Conservation (phyloP, 2,888 invertebrate genomes). For the Muscina levida region DNA sequence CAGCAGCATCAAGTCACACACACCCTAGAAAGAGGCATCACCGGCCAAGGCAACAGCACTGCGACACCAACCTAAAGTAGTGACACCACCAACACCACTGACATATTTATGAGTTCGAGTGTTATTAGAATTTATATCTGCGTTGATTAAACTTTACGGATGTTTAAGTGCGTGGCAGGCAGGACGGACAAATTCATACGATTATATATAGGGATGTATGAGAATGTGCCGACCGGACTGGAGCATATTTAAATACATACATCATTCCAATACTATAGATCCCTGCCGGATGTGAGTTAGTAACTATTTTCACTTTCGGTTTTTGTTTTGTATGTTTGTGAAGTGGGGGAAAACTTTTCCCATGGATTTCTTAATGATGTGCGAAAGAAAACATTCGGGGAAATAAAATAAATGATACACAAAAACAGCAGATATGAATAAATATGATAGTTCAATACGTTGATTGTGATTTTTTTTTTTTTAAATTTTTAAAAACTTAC, state of each 20-base stretch:
- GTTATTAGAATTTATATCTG: conserved; percentile 63
- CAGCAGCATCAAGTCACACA: neutral
- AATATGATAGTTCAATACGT: no score
- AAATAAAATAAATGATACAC: neutral
- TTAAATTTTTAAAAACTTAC: no score
- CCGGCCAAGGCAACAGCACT: neutral
- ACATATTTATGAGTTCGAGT: conserved; percentile 64
- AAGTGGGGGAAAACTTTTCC: conserved; percentile 53
- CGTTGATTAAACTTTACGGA: conserved; percentile 61
- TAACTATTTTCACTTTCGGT: conserved; percentile 22
- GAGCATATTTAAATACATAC: neutral
- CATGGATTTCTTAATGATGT: conserved; percentile 27
- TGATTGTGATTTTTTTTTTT: no score
- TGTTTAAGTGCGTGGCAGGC: conserved; percentile 31
- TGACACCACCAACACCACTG: conserved; percentile 56
- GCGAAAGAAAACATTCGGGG: no score
- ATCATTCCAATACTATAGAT: conserved; percentile 5
- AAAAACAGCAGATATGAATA: neutral
- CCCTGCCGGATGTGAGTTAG: conserved; percentile 11
- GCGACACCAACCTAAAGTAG: neutral
- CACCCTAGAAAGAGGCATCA: neutral
- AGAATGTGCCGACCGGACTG: neutral
- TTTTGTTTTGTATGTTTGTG: conserved; percentile 1
- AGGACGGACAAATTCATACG: neutral
- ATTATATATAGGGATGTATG: neutral